phyloP scores from a whole-genome alignment of 2,797 vertebrate genomes.

The Botia almorhae region DNA sequence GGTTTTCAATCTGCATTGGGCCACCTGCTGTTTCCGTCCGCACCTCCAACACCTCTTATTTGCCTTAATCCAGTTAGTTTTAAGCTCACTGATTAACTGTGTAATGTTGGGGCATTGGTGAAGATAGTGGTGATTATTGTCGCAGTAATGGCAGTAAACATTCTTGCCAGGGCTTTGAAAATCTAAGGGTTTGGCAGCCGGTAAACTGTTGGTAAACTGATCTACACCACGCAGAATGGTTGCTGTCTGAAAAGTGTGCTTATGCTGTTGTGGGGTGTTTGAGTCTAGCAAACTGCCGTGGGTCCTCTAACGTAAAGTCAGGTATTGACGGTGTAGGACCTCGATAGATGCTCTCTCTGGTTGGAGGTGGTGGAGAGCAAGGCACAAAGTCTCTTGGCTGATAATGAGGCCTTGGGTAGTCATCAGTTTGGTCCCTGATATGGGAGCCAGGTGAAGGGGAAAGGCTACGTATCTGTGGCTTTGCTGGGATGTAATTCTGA shows the following conservation, averaged over 20 bases:
- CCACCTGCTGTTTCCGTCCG: background rate
- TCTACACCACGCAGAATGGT: constrained; percentile 1
- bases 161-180: background rate
- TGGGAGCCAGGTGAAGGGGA: background rate
- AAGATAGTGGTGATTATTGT: constrained; percentile 15
- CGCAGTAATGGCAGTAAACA: constrained; percentile 14
- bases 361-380: background rate
- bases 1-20: constrained; percentile 16
- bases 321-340: background rate
- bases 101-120: constrained; percentile 25
- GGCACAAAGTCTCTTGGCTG: background rate
- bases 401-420: background rate
- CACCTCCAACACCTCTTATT: constrained; percentile 38
- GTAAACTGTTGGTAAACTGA: background rate
- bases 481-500: background rate
- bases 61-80: constrained; percentile 32
- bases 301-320: background rate
- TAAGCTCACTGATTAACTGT: constrained; percentile 15
- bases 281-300: background rate
- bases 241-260: background rate
- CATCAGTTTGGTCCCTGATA: background rate
- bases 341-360: background rate
- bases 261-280: too few relatives aligned
- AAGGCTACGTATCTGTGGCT: background rate
- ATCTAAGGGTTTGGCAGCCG: background rate